Conservation (phyloP, 2,888 invertebrate genomes). For the Lasioglossum oenotherae region DNA sequence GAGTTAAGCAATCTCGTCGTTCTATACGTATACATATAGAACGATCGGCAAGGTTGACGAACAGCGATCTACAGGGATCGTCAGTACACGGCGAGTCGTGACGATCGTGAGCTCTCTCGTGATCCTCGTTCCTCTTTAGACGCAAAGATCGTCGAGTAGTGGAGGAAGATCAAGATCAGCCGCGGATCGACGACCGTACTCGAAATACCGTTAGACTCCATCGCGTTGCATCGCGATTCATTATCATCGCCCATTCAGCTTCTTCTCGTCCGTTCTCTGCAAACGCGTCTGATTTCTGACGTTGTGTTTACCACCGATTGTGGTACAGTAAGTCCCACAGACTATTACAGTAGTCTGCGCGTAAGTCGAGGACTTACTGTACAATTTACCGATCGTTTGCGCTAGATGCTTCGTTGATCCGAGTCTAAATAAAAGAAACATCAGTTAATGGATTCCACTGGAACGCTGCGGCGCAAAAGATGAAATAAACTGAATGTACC, state of each 20-base stretch:
- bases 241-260: slow-evolving; percentile 54
- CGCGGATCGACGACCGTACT: slow-evolving; percentile 66
- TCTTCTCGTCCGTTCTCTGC: not conserved
- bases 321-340: too few species aligned
- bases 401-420: too few species aligned
- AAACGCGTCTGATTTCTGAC: not conserved
- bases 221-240: slow-evolving; percentile 62
- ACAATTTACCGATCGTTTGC: too few species aligned
- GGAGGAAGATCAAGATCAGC: slow-evolving; percentile 64
- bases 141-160: slow-evolving; percentile 55
- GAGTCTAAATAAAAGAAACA: too few species aligned
- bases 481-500: not conserved
- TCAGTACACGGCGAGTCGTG: slow-evolving; percentile 50
- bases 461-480: too few species aligned
- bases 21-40: too few species aligned
- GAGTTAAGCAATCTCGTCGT: too few species aligned
- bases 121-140: slow-evolving; percentile 44
- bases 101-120: slow-evolving; percentile 52
- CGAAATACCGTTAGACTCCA: slow-evolving; percentile 73
- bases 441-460: too few species aligned
- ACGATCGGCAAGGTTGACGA: slow-evolving; percentile 34
- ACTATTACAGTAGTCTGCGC: too few species aligned
- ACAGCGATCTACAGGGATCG: slow-evolving; percentile 42
- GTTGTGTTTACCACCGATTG: not conserved
- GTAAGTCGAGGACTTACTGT: too few species aligned